Evolutionary conservation across 2,113 vertebrate species (phyloP), one percentile per base, ranked within the genome.

Genomic region (Prietella phreatophila): DNA sequence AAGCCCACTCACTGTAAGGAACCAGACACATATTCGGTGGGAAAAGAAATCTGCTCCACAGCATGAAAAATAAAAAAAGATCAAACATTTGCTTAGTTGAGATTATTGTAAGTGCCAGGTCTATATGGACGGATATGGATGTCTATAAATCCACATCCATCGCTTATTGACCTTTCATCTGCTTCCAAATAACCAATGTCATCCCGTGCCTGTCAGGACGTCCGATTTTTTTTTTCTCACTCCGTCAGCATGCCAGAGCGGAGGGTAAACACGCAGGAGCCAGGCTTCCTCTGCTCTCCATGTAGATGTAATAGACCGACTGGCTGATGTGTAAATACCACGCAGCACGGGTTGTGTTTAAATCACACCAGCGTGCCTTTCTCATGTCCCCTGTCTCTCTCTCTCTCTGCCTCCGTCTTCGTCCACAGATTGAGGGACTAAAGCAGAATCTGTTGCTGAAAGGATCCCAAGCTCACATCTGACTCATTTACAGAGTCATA

Each of bases 41-140:
- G 7, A 22, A 14, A 9, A 86, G 63, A 61, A 56, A 69, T 85
- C 50, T 55, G 83, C 47, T 85, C 3, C 19, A 58, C 53, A 60
- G 53, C 19, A 81, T 36, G 53, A 11, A 30, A 17, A 19, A 85
- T 67, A 9, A 94, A 93, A 93, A 93, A 91, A 95, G 95, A 93
- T 94, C 95, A 95, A 96, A 95, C 94, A 96, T 95, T 95, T 94
- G 93, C 94, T 93, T 93, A 92, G 92, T 92, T 85, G 94, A 94
- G 93, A 94, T 95, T 94, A 95, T 94, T 94, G 93, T 95, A 94
- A 95, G 95, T 94, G 94, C 94, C 93, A 93, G 93, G 94, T 94
- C 94, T 94, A 94, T 95, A 82, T 88, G 92, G 94, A 94, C 94
- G 91, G 93, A 94, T 93, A 93, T 94, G 94, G 95, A 95, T 95